Evolutionary conservation across 2,888 invertebrate genomes (phyloP).

Genomic region (Sialis lutaria): DNA sequence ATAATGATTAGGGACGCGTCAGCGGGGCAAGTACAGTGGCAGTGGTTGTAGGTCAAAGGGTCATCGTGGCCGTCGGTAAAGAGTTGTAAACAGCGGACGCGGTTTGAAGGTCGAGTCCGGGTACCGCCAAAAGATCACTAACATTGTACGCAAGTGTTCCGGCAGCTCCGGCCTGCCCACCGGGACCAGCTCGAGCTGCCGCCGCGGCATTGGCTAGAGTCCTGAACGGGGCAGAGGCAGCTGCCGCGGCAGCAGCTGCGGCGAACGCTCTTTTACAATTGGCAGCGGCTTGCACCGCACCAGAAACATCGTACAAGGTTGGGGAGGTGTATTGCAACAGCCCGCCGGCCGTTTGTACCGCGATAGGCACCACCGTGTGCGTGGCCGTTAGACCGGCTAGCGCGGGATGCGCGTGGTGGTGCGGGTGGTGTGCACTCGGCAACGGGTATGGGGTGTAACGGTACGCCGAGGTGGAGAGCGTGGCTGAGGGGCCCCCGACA

Average conservation of each 20-base stretch:
- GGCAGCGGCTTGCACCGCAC: constrained; percentile 10
- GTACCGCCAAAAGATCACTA: constrained; percentile 53
- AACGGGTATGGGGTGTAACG: constrained; percentile 45
- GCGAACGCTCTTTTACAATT: constrained; percentile 34
- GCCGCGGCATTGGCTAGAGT: constrained; percentile 27
- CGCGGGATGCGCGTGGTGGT: constrained; percentile 9
- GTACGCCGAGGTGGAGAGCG: constrained; percentile 26
- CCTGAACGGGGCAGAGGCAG: constrained; percentile 28
- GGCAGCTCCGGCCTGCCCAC: constrained; percentile 32
- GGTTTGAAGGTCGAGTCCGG: constrained; percentile 39
- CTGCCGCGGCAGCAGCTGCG: constrained; percentile 41
- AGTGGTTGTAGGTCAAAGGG: constrained; percentile 41
- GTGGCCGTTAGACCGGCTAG: constrained; percentile 16
- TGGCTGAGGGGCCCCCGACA: constrained; percentile 23
- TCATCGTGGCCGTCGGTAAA: constrained; percentile 46
- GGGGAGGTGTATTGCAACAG: constrained; percentile 23
- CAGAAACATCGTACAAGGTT: constrained; percentile 30
- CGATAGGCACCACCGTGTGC: constrained; percentile 13
- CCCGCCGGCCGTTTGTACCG: constrained; percentile 17
- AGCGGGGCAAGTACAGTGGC: constrained; percentile 11
- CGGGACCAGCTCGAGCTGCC: constrained; percentile 32
- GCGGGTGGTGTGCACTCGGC: constrained; percentile 25
- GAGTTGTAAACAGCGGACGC: constrained; percentile 51
- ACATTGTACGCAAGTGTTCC: constrained; percentile 47
- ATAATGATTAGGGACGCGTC: not conserved